Percentiles rank a stretch among this genome's conserved stretches.
phyloP scores from a whole-genome alignment of 2,888 invertebrate genomes.

The Tipula confusa region DNA sequence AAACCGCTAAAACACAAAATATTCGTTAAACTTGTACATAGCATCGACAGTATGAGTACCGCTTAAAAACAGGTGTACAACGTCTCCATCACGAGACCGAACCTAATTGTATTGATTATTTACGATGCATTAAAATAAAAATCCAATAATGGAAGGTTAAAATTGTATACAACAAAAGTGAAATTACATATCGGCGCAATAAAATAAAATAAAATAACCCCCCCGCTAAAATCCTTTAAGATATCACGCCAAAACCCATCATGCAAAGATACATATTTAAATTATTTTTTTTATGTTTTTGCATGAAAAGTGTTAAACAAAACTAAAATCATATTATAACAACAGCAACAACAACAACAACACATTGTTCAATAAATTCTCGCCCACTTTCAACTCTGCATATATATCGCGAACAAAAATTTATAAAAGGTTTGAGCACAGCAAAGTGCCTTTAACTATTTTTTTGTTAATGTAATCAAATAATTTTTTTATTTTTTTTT shows the following conservation, averaged over 20 bases:
- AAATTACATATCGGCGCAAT: neutral
- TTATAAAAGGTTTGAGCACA: neutral
- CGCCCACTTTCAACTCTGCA: slow-evolving; percentile 9
- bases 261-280: neutral
- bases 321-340: neutral
- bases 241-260: neutral
- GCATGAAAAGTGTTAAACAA: neutral
- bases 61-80: no score
- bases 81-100: no score
- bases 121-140: no score
- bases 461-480: neutral
- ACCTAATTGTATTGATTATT: no score
- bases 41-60: no score
- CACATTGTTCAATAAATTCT: neutral
- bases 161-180: neutral
- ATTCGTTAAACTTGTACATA: no score
- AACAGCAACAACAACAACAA: neutral
- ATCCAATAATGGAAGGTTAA: neutral
- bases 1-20: no score
- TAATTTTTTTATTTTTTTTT: no score
- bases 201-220: neutral
- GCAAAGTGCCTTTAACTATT: slow-evolving; percentile 3
- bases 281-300: neutral
- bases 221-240: neutral
- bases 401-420: neutral